These are phyloP conservation scores for Phalacrocorax pelagicus DNA, from an alignment of 2,113 vertebrate genomes.

Conservation along the genomic window DNA sequence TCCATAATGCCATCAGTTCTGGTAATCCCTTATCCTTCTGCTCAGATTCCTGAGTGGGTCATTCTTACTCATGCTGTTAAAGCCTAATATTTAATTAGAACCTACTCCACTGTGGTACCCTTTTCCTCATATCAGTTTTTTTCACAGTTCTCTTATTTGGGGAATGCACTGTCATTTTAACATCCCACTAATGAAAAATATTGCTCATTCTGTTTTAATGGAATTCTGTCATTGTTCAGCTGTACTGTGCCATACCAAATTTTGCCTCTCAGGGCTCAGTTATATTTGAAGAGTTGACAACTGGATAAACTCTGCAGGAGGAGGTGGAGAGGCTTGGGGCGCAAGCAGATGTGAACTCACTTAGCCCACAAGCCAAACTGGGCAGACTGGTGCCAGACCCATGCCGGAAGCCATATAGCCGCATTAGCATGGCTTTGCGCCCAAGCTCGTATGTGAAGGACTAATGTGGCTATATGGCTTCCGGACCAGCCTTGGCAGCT, in stretches of 20 bases:
- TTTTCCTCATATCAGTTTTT: not conserved
- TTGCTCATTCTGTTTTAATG: not conserved
- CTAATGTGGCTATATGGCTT: not conserved
- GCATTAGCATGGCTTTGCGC: not conserved
- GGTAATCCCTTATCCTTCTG: slow-evolving; percentile 55
- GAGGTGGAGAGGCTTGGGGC: not conserved
- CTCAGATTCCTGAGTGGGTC: slow-evolving; percentile 6
- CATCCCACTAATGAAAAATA: not conserved
- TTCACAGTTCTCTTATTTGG: not conserved
- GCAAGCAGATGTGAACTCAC: not conserved
- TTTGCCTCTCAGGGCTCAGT: not conserved
- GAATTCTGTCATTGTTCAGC: not conserved
- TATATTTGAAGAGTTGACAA: not conserved
- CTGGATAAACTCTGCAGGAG: not conserved
- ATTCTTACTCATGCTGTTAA: slow-evolving; percentile 27
- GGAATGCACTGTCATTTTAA: not conserved
- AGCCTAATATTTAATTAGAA: slow-evolving; percentile 27
- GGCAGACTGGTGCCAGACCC: not conserved
- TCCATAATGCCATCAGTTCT: slow-evolving; percentile 40
- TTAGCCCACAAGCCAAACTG: not conserved
- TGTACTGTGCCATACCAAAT: not conserved
- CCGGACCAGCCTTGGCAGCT: not conserved
- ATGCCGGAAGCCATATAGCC: not conserved
- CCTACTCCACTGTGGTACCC: not conserved
- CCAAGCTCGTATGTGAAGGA: not conserved